phyloP scores from a whole-genome alignment of 92 coral and sea anemone genomes.

The Hydrozoanthus gracilis region DNA sequence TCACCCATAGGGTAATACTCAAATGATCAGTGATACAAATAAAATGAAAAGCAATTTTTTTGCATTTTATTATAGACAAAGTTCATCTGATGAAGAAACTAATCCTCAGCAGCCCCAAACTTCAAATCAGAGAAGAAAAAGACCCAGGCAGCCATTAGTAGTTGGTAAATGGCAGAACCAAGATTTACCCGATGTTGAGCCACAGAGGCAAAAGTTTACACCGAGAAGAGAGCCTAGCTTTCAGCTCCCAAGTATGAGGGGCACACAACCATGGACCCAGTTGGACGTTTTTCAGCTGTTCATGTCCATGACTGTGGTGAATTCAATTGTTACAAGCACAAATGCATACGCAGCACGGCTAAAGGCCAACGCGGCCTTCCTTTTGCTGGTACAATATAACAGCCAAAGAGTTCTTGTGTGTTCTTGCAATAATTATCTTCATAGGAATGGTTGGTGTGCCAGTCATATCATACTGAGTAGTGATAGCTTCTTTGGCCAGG shows the following conservation, averaged over 20 bases:
- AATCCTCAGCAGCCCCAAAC: slow-evolving; percentile 13
- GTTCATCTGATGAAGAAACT: neutral
- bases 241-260: slow-evolving; percentile 40
- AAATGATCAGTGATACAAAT: too few relatives aligned
- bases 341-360: slow-evolving; percentile 19
- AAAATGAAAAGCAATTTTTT: neutral
- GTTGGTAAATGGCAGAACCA: neutral
- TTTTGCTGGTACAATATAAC: slow-evolving; percentile 15
- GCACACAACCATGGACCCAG: neutral
- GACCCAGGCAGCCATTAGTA: neutral
- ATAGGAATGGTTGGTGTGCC: slow-evolving; percentile 33
- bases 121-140: neutral
- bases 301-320: slow-evolving; percentile 5
- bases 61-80: slow-evolving; percentile 10
- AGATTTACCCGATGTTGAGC: slow-evolving; percentile 12
- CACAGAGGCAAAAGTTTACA: slow-evolving; percentile 6
- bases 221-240: slow-evolving; percentile 41
- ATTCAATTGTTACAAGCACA: slow-evolving; percentile 27
- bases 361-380: slow-evolving; percentile 20
- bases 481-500: slow-evolving; percentile 21
- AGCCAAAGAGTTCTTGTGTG: slow-evolving; percentile 15
- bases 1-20: neutral
- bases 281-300: slow-evolving; percentile 20
- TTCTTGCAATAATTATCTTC: slow-evolving; percentile 10
- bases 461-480: neutral